Percentiles rank a stretch among this genome's conserved stretches.
Evolutionary conservation across 2,888 invertebrate species (phyloP).

Genomic region (Flexamia atlantica): DNA sequence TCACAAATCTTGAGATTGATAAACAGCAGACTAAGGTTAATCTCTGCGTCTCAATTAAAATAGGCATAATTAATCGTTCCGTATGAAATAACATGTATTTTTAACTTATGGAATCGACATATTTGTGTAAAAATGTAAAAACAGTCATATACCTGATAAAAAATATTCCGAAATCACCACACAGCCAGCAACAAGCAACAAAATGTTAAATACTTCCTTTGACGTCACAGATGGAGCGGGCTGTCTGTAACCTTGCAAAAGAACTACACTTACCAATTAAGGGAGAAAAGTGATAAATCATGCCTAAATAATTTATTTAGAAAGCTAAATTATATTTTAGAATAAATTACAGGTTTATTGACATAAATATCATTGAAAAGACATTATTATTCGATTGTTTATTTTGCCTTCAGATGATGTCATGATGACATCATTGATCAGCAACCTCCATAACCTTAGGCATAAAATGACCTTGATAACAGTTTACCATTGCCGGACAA

Average conservation of each 20-base stretch:
- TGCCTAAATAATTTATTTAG: background rate
- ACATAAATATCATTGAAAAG: background rate
- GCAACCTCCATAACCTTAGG: slow-evolving; percentile 67
- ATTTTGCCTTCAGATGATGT: slow-evolving; percentile 66
- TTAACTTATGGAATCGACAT: background rate
- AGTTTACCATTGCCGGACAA: slow-evolving; percentile 29
- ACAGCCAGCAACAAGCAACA: slow-evolving; percentile 62
- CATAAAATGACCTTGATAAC: slow-evolving; percentile 67
- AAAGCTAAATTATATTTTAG: background rate
- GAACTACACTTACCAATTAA: slow-evolving; percentile 14
- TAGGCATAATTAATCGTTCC: background rate
- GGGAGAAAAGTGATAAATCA: background rate
- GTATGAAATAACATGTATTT: background rate
- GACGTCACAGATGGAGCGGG: slow-evolving; percentile 62
- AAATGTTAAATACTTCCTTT: slow-evolving; percentile 63
- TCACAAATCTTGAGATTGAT: background rate
- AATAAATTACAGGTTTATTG: background rate
- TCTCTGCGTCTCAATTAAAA: background rate
- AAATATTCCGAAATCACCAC: slow-evolving; percentile 51
- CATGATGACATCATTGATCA: slow-evolving; percentile 69
- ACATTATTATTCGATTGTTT: slow-evolving; percentile 16
- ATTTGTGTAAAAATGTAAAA: background rate
- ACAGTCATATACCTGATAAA: slow-evolving; percentile 29
- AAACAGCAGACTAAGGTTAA: slow-evolving; percentile 18
- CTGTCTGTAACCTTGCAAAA: slow-evolving; percentile 60